phyloP scores from a whole-genome alignment of 2,888 invertebrate genomes.

The Thecocarcelia acutangulata region DNA sequence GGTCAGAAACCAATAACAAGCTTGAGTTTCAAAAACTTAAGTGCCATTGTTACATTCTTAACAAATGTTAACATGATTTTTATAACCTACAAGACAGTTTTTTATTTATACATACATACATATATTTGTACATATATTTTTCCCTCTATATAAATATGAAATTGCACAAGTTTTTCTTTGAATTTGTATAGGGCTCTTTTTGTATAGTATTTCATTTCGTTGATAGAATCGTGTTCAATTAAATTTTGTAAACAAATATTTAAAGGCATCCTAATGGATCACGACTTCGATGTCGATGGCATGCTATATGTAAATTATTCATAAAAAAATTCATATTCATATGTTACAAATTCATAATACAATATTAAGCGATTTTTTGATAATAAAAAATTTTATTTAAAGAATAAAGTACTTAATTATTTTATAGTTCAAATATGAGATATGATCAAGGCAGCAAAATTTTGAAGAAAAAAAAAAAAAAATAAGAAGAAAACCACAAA shows the following conservation, averaged over 20 bases:
- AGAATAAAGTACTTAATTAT: constrained; percentile 55
- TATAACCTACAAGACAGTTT: neutral
- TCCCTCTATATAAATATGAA: constrained; percentile 44
- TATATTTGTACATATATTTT: constrained; percentile 43
- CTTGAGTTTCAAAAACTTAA: neutral
- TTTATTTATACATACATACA: constrained; percentile 1
- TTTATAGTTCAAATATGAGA: constrained; percentile 59
- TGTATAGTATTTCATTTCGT: constrained; percentile 7
- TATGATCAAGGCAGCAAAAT: constrained; percentile 36
- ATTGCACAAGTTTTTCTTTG: constrained; percentile 61
- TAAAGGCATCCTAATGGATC: constrained; percentile 65
- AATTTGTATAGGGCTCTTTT: constrained; percentile 54
- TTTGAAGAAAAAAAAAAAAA: neutral
- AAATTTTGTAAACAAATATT: constrained; percentile 65
- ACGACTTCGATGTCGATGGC: constrained; percentile 61
- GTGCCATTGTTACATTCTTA: constrained; percentile 48
- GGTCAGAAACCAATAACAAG: constrained; percentile 49
- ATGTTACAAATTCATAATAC: constrained; percentile 55
- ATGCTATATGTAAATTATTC: constrained; percentile 56
- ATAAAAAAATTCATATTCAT: constrained; percentile 48
- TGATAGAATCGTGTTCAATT: constrained; percentile 69
- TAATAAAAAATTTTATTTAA: constrained; percentile 3
- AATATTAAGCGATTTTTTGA: constrained; percentile 24
- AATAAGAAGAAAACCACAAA: constrained; percentile 11
- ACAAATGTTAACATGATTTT: constrained; percentile 63